phyloP scores from a whole-genome alignment of 2,888 invertebrate species.

The Drosophila fungiperda region DNA sequence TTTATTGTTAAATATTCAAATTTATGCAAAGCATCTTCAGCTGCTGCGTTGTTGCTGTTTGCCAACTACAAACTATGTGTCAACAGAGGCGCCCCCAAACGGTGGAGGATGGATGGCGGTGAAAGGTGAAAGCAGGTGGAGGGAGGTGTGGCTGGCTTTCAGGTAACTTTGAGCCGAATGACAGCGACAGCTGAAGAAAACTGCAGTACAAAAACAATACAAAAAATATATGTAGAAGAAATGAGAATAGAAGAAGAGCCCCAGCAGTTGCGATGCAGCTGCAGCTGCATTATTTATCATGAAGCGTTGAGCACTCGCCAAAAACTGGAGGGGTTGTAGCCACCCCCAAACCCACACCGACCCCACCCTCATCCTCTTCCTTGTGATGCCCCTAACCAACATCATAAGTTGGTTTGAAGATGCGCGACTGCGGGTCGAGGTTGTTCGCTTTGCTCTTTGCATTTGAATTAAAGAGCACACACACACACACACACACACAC shows the following conservation, averaged over 20 bases:
- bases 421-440: constrained; percentile 46
- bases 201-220: constrained; percentile 28
- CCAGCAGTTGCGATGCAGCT: constrained; percentile 14
- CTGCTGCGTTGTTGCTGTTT: constrained; percentile 57
- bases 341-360: neutral
- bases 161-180: constrained; percentile 49
- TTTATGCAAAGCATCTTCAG: constrained; percentile 78
- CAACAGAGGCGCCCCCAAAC: constrained; percentile 54
- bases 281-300: constrained; percentile 74
- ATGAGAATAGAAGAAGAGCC: neutral
- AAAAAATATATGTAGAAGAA: neutral
- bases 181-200: constrained; percentile 65
- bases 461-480: constrained; percentile 69
- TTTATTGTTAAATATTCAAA: constrained; percentile 73
- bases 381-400: neutral
- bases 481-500: neutral
- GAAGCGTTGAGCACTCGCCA: constrained; percentile 58
- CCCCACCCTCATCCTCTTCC: neutral
- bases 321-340: constrained; percentile 43
- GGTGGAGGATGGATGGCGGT: neutral
- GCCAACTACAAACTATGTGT: constrained; percentile 75
- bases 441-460: constrained; percentile 59
- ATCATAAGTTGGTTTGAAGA: constrained; percentile 43
- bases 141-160: constrained; percentile 18
- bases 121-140: neutral